These are phyloP conservation scores for Lepidurus arcticus DNA, from an alignment of 1,140 invertebrate genomes.

Conservation along the genomic window DNA sequence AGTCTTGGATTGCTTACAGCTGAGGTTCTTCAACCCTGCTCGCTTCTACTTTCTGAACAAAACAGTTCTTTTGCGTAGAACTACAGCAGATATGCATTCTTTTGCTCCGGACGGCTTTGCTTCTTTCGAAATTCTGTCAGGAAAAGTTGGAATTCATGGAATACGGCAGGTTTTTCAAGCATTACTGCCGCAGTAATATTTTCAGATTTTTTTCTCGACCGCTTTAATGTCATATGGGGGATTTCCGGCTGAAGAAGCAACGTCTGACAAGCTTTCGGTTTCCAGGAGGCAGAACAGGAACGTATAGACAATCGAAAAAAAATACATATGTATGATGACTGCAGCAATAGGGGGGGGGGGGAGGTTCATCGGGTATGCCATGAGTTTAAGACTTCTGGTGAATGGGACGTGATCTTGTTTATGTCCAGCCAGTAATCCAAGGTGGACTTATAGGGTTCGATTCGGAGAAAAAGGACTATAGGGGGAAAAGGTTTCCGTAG, in stretches of 20 bases:
- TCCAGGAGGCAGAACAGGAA: neutral
- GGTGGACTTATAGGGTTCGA: neutral
- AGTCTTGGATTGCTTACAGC: too few relatives aligned
- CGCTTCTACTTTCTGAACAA: too few relatives aligned
- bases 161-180: neutral
- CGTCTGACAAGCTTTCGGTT: neutral
- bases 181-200: neutral
- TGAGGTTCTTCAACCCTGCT: too few relatives aligned
- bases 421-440: neutral
- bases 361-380: neutral
- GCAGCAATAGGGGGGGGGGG: neutral
- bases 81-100: too few relatives aligned
- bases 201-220: neutral
- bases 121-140: neutral
- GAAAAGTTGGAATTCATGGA: neutral
- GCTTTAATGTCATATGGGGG: neutral
- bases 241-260: neutral
- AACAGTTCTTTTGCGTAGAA: too few relatives aligned
- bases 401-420: conserved; percentile 2
- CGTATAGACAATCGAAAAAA: conserved; percentile 1
- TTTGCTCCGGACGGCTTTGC: too few relatives aligned
- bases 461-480: too few relatives aligned
- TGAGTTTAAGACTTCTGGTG: neutral
- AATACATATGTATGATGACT: conserved; percentile 20
- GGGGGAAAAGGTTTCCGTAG: too few relatives aligned